These are phyloP conservation scores for Mormyrus iriodes DNA, from an alignment of 2,113 vertebrate species.

Conservation along the genomic window DNA sequence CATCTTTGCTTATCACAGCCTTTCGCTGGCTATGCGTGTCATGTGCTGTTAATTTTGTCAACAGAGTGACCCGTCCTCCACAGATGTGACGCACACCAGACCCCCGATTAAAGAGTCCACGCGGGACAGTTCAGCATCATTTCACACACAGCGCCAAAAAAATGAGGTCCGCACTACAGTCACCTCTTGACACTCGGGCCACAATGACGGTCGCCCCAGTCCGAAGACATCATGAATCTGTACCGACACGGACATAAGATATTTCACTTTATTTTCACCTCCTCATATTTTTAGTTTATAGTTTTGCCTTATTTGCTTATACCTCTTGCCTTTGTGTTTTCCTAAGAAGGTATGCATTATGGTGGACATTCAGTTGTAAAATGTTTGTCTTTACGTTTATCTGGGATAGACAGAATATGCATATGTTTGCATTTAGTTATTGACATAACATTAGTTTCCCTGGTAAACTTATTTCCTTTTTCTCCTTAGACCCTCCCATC, in stretches of 20 bases:
- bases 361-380: not conserved
- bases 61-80: slow-evolving; percentile 67
- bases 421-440: not conserved
- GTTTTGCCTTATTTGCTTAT: not conserved
- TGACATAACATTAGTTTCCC: not conserved
- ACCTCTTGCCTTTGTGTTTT: not conserved
- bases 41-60: slow-evolving; percentile 60
- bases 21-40: slow-evolving; percentile 50
- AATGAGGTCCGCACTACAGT: slow-evolving; percentile 65
- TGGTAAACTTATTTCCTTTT: not conserved
- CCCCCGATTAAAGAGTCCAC: slow-evolving; percentile 68
- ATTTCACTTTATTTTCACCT: not conserved
- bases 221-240: not conserved
- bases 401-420: not conserved
- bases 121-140: slow-evolving; percentile 63
- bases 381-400: not conserved
- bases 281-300: not conserved
- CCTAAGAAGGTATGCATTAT: not conserved
- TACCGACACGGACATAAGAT: not conserved
- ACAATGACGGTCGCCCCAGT: no score
- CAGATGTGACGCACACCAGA: slow-evolving; percentile 66
- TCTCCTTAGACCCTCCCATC: slow-evolving; percentile 4
- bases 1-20: slow-evolving; percentile 1
- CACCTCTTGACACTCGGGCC: slow-evolving; percentile 42
- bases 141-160: slow-evolving; percentile 69